Evolutionary conservation across 2,888 invertebrate species (phyloP).

Genomic region (Luperina testacea): DNA sequence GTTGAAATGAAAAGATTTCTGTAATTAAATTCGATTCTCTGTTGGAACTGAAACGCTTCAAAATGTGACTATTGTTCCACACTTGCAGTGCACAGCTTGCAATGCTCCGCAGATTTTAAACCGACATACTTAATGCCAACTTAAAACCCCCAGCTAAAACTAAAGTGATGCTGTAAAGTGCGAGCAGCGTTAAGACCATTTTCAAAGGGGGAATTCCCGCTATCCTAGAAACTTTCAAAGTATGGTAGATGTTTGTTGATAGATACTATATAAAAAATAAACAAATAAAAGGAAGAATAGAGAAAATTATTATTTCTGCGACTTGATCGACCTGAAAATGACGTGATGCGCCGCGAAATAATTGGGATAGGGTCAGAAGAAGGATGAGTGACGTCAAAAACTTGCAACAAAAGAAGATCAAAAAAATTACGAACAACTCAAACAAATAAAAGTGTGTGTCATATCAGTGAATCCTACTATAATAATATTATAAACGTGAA

Average conservation of each 20-base stretch:
- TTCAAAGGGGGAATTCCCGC: background rate
- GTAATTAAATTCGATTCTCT: background rate
- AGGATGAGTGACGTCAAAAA: background rate
- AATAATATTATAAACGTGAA: too few relatives aligned
- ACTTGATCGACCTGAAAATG: background rate
- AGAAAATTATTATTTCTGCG: background rate
- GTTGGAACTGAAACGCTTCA: background rate
- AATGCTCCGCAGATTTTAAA: conserved; percentile 1
- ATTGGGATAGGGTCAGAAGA: background rate
- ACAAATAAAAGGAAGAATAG: background rate
- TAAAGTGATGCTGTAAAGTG: conserved; percentile 18
- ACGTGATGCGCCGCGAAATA: background rate
- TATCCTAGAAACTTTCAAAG: background rate
- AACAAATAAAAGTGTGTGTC: background rate
- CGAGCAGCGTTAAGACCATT: background rate
- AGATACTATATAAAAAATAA: background rate
- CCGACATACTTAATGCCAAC: background rate
- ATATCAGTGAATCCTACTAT: background rate
- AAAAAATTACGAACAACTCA: conserved; percentile 6
- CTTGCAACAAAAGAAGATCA: background rate
- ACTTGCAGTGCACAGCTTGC: background rate
- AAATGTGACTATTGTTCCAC: background rate
- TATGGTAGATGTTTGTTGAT: background rate
- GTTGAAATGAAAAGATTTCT: background rate
- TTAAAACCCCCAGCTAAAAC: conserved; percentile 5